Percentiles rank a stretch among this genome's conserved stretches.
phyloP scores from a whole-genome alignment of 1,140 invertebrate genomes.

The Drosophila melanogaster region DNA sequence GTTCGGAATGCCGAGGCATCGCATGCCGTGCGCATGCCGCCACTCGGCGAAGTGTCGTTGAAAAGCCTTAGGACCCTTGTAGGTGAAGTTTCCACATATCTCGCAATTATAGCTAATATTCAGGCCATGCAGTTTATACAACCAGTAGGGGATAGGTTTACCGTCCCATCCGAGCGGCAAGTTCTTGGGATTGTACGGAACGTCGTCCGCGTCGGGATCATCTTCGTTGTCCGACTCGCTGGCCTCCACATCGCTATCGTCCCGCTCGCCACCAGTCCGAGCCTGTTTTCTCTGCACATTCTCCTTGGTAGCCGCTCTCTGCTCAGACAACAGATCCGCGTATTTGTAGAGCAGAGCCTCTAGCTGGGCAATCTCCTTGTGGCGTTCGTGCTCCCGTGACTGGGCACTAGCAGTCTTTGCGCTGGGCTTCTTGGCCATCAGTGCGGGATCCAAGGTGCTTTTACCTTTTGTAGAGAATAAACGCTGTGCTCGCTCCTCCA shows the following conservation, averaged over 20 bases:
- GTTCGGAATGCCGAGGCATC: conserved; percentile 99
- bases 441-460: conserved; percentile 93
- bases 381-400: conserved; percentile 89
- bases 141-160: conserved; percentile 99
- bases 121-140: conserved; percentile 99
- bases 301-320: conserved; percentile 96
- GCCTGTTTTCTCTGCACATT: conserved; percentile 99
- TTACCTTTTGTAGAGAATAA: conserved; percentile 98
- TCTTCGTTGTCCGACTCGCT: conserved; percentile 95
- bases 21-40: conserved; percentile 99
- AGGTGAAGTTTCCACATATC: conserved; percentile 99
- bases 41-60: conserved; percentile 99
- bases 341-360: conserved; percentile 96
- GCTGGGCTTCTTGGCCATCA: conserved; percentile 93
- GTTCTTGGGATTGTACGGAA: conserved; percentile 99
- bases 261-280: conserved; percentile 96
- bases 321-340: conserved; percentile 92
- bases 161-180: conserved; percentile 99
- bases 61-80: conserved; percentile 99
- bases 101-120: conserved; percentile 99
- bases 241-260: conserved; percentile 96
- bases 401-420: conserved; percentile 88
- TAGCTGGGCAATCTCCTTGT: conserved; percentile 92
- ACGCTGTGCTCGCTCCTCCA: conserved; percentile 98
- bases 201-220: conserved; percentile 94